Evolutionary conservation across 2,113 vertebrate species (phyloP).

Genomic region (Telmatochromis brichardi): DNA sequence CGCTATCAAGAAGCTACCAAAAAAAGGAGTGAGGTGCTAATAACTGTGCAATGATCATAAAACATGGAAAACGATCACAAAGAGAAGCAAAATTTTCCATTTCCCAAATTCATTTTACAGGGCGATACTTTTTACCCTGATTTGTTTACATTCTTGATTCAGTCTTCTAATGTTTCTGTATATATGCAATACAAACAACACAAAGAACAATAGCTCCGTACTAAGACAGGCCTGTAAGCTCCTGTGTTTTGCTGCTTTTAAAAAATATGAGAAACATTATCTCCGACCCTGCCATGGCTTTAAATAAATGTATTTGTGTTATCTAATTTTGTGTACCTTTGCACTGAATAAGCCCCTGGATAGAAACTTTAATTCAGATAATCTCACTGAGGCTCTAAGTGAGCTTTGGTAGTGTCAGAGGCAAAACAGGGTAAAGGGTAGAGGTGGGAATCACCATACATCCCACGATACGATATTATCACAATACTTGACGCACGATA

Average conservation of each 20-base stretch:
- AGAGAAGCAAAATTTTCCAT: not conserved
- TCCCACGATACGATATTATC: too few species aligned
- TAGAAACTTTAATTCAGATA: not conserved
- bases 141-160: not conserved
- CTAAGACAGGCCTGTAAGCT: not conserved
- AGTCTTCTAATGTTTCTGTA: accelerated
- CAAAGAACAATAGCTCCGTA: not conserved
- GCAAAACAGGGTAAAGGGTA: not conserved
- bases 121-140: not conserved
- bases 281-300: not conserved
- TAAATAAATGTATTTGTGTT: not conserved
- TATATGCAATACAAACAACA: not conserved
- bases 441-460: too few species aligned
- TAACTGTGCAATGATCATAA: not conserved
- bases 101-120: not conserved
- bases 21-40: not conserved
- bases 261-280: not conserved
- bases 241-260: not conserved
- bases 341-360: not conserved
- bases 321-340: not conserved
- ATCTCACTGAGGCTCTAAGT: not conserved
- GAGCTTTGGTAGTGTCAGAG: not conserved
- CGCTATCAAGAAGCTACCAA: not conserved
- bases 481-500: too few species aligned
- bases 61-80: not conserved